A percentile compares a stretch with the other conserved stretches of the same genome.
Conservation (phyloP, 2,113 vertebrate genomes). For the Equus przewalskii region DNA sequence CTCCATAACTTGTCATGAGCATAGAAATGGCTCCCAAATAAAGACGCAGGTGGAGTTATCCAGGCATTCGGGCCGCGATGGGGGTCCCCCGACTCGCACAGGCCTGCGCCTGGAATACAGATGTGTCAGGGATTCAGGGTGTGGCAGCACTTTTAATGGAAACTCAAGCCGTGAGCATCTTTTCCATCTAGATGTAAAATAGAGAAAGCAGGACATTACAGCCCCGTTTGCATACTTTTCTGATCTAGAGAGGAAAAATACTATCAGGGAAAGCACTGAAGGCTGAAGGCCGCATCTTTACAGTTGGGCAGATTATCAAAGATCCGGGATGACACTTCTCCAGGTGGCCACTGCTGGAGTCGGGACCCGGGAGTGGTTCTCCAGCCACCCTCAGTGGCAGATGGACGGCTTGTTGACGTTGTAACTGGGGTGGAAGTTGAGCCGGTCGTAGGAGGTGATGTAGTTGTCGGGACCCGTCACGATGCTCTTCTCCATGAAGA, state of each 20-base stretch:
- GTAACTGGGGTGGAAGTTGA: conserved; percentile 88
- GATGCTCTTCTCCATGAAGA: conserved; percentile 85
- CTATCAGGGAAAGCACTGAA: background rate
- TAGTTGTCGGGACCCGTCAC: conserved; percentile 82
- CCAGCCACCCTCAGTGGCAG: conserved; percentile 63
- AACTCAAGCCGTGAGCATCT: background rate
- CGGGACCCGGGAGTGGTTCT: rapidly evolving
- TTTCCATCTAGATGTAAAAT: background rate
- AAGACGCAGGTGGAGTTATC: rapidly evolving
- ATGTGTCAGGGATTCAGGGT: rapidly evolving
- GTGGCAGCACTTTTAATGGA: background rate
- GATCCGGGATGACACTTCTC: rapidly evolving
- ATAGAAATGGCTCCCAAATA: background rate
- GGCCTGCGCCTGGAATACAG: background rate
- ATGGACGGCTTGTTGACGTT: conserved; percentile 77
- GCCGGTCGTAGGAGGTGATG: conserved; percentile 77
- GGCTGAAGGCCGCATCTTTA: background rate
- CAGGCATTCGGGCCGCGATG: rapidly evolving
- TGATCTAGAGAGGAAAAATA: background rate
- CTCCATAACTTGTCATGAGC: rapidly evolving
- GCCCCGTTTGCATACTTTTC: background rate
- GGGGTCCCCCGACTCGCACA: rapidly evolving
- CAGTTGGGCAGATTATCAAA: rapidly evolving
- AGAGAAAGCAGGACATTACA: rapidly evolving
- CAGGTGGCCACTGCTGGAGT: rapidly evolving